Base-by-base conservation (phyloP, 2,888 invertebrate genomes). In the Rhogogaster chlorosoma region DNA sequence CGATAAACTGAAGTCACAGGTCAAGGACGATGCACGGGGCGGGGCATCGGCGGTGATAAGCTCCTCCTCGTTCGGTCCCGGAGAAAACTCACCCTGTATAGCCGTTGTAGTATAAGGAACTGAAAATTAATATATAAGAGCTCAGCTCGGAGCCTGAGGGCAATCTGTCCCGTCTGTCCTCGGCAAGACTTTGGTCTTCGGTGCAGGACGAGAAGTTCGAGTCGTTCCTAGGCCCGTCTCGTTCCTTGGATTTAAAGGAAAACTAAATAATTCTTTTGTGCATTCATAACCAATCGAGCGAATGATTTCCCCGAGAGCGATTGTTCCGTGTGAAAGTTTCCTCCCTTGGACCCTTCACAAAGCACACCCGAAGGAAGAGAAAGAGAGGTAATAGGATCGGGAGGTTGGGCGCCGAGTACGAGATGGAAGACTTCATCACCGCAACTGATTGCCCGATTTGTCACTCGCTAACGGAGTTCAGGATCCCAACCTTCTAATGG, bases 361-460 rank as follows among this genome's bases (percentile, higher is more conserved):
- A 78, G n/a, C 18, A 53, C 42, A 57, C 22, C 18, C n/a, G 10
- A 22, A 26, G 10, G 32, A 9, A 53, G 32, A 53, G 36, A 32
- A 78, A 53, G 45, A 45, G 15, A 70, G 53, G 45, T 26, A 45
- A 77, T 70, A 32, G 38, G 80, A 78, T 73, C 77, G 77, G 85
- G 61, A 61, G 42, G 64, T 49, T 80, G 53, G 84, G 85, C 84
- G 84, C 87, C 87, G 83, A 89, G 88, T 90, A 89, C 90, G 91
- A 92, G 92, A 92, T 89, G 89, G 88, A 92, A 88, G 89, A 92
- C 91, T 92, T 92, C 91, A 91, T 92, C 91, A 90, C 89, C 89
- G 88, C 90, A 89, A 91, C 90, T 92, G 91, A 92, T 92, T 92
- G 92, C 89, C 88, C 91, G 91, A 92, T 92, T 91, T 90, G 91